A percentile compares a stretch with the other conserved stretches of the same genome.
Evolutionary conservation across 2,113 vertebrate genomes (phyloP).

Genomic region (Scalopus aquaticus): DNA sequence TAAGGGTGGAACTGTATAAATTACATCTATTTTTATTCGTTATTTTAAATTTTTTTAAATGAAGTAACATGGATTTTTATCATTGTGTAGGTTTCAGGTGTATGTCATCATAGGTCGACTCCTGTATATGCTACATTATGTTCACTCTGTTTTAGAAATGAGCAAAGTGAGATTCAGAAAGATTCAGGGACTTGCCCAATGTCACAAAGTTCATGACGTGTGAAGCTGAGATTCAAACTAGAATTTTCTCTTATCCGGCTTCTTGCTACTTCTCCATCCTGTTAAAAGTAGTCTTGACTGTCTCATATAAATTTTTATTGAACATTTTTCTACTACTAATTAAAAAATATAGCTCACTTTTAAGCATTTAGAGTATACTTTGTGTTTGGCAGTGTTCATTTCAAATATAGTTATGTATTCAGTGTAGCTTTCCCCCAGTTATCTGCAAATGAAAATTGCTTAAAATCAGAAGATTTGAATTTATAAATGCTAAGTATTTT

Average conservation of each 20-base stretch:
- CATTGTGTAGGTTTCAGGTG: too few relatives aligned
- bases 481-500: constrained; percentile 36
- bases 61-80: too few relatives aligned
- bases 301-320: not conserved
- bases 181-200: not conserved
- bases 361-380: not conserved
- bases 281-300: not conserved
- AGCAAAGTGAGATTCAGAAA: constrained; percentile 9
- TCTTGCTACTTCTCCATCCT: not conserved
- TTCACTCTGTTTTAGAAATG: not conserved
- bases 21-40: too few relatives aligned
- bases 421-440: not conserved
- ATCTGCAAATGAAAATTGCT: constrained; percentile 31
- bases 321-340: not conserved
- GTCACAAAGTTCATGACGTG: not conserved
- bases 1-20: not conserved
- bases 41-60: too few relatives aligned
- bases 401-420: not conserved
- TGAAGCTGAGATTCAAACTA: not conserved
- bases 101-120: too few relatives aligned
- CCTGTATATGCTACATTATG: too few relatives aligned
- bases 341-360: not conserved
- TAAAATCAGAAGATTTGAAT: constrained; percentile 22
- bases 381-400: not conserved
- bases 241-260: not conserved